Evolutionary conservation across 2,113 vertebrate genomes (phyloP).

Genomic region (Talpa occidentalis): DNA sequence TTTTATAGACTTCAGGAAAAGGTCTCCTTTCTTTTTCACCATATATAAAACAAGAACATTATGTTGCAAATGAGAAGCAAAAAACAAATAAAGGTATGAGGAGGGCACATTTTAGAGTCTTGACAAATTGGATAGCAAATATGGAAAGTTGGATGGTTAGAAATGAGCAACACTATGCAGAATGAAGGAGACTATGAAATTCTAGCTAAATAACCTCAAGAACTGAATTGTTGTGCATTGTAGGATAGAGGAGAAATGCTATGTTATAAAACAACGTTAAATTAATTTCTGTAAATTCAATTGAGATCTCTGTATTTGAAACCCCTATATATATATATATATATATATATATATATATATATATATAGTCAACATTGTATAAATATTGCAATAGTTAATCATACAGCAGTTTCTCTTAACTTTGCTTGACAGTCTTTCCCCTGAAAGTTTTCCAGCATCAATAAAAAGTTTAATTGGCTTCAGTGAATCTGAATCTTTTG

Average conservation of each 20-base stretch:
- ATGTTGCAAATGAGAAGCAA: background rate
- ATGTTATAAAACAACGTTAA: background rate
- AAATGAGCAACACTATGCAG: background rate
- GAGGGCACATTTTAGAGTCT: background rate
- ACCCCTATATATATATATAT: background rate
- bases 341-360: too few species aligned
- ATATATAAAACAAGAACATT: background rate
- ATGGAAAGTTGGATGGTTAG: background rate
- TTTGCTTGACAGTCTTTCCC: background rate
- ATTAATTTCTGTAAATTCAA: background rate
- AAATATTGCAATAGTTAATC: background rate
- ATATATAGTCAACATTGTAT: background rate
- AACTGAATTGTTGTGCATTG: background rate
- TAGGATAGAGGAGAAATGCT: background rate
- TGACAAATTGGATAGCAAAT: background rate
- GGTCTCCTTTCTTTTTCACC: background rate
- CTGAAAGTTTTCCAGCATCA: background rate
- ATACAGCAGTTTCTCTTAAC: background rate
- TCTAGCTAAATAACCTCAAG: background rate
- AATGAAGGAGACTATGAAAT: background rate
- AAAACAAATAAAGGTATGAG: background rate
- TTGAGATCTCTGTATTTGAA: background rate
- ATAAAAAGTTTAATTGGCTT: background rate
- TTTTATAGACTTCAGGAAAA: constrained; percentile 23
- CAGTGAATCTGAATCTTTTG: background rate